Conservation (phyloP, 2,888 invertebrate genomes). For the Reticulitermes lucifugus region DNA sequence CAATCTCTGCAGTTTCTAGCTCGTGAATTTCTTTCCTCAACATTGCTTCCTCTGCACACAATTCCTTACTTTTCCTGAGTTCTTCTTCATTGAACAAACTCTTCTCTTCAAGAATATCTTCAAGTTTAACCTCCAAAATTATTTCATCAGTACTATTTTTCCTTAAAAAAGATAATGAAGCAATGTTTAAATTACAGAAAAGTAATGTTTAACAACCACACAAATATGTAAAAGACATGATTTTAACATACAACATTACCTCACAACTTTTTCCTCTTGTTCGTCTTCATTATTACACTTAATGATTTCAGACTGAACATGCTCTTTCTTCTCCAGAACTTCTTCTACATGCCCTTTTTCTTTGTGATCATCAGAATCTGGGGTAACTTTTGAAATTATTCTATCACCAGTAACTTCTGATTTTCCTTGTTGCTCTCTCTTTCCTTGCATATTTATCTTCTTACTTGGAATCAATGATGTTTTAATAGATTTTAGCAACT, state of each 20-base stretch:
- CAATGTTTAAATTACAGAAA: background rate
- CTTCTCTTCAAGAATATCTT: slow-evolving; percentile 53
- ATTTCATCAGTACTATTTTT: background rate
- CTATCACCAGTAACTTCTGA: background rate
- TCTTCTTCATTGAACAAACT: slow-evolving; percentile 68
- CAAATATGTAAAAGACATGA: too few species aligned
- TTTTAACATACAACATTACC: background rate
- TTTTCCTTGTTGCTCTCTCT: background rate
- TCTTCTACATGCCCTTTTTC: background rate
- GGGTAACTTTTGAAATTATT: background rate
- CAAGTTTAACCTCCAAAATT: slow-evolving; percentile 37
- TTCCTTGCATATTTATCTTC: background rate
- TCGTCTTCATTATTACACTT: background rate
- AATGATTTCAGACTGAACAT: background rate
- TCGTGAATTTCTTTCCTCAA: slow-evolving; percentile 71
- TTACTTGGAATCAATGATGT: background rate
- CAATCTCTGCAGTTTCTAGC: slow-evolving; percentile 60
- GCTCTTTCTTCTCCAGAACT: background rate
- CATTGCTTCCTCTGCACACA: slow-evolving; percentile 67
- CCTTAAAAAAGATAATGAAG: background rate
- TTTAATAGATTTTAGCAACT: background rate
- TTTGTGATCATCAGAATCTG: background rate
- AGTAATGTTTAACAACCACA: background rate
- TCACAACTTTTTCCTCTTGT: background rate
- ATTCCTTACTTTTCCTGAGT: slow-evolving; percentile 65